A percentile compares a stretch with the other conserved stretches of the same genome.
phyloP scores from a whole-genome alignment of 2,113 vertebrate species.

The Dinomys branickii region DNA sequence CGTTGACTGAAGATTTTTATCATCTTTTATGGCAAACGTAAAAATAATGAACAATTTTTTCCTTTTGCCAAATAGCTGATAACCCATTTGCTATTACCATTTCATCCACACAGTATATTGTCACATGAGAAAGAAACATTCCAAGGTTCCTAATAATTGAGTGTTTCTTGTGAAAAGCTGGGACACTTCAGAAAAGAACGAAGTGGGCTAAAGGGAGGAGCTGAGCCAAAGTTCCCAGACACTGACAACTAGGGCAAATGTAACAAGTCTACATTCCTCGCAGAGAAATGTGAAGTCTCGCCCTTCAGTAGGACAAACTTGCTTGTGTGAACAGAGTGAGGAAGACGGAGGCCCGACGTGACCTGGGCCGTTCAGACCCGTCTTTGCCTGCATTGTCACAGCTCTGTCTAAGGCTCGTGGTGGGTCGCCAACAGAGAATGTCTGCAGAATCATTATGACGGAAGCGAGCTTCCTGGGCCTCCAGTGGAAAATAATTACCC shows the following conservation, averaged over 20 bases:
- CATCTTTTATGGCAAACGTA: constrained; percentile 70
- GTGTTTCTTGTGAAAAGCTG: constrained; percentile 61
- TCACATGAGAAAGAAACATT: constrained; percentile 43
- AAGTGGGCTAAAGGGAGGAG: not conserved
- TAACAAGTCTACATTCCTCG: constrained; percentile 23
- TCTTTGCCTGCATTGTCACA: not conserved
- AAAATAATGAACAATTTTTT: constrained; percentile 8
- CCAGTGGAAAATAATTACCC: not conserved
- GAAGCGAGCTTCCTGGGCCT: not conserved
- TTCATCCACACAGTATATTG: constrained; percentile 54
- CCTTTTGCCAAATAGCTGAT: constrained; percentile 54
- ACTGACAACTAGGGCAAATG: constrained; percentile 41
- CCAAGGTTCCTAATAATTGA: constrained; percentile 27
- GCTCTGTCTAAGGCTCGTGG: not conserved
- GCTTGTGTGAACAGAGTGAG: not conserved
- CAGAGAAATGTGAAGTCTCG: constrained; percentile 17
- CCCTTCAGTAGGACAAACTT: not conserved
- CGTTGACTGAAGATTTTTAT: constrained; percentile 53
- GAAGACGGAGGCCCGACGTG: not conserved
- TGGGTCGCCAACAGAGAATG: not conserved
- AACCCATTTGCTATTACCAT: constrained; percentile 54
- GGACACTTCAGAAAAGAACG: constrained; percentile 37
- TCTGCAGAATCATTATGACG: not conserved
- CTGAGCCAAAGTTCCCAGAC: constrained; percentile 50
- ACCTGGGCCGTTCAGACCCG: not conserved